Evolutionary conservation across 2,888 invertebrate genomes (phyloP), one percentile per base, ranked within the genome.

Genomic region (Fragum fragum): DNA sequence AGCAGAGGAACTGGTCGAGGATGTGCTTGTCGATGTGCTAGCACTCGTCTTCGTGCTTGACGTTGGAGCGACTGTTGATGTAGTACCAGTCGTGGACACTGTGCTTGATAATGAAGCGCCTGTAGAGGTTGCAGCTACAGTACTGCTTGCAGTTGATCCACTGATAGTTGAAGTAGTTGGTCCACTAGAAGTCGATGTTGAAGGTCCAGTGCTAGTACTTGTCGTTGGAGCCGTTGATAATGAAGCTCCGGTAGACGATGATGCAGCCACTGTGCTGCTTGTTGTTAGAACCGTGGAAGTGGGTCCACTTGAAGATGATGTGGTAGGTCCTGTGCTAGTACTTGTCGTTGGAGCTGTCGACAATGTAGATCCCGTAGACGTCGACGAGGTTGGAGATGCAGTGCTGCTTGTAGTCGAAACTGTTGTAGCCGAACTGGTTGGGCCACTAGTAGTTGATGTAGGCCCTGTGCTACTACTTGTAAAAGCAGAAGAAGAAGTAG

Each of bases 211-310:
- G n/a, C 6, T 29, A 63, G 63, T 29, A 28, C 29, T 63, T 29
- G n/a, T 29, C 14, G 32, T 63, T 29, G 63, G 36, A n/a, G 18
- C 36, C 2, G 32, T 63, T 6, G 36, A 63, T 11, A 39, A n/a
- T 21, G 76, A 52, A 18, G 66, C 14, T 28, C 47, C 47, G n/a
- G 57, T 57, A 23, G 57, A 57, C 26, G 57, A 21, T 57, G 57
- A 26, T 57, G 26, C 18, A 57, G 26, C 3, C 23, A n/a, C 28
- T 2, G 57, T 23, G n/a, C 26, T 26, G 9, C 18, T 57, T 18
- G 57, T 57, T 57, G 23, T 23, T 5, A 23, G 2, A 6, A 11
- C 57, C 7, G 57, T 32, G 3, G 63, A 1, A 66, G 57, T 26
- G 5, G 57, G 14, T 5, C 18, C 11, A 57, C 57, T 29, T 11